These are phyloP conservation scores for Ranitomeya imitator DNA, from an alignment of 2,113 vertebrate species.

Conservation along the genomic window DNA sequence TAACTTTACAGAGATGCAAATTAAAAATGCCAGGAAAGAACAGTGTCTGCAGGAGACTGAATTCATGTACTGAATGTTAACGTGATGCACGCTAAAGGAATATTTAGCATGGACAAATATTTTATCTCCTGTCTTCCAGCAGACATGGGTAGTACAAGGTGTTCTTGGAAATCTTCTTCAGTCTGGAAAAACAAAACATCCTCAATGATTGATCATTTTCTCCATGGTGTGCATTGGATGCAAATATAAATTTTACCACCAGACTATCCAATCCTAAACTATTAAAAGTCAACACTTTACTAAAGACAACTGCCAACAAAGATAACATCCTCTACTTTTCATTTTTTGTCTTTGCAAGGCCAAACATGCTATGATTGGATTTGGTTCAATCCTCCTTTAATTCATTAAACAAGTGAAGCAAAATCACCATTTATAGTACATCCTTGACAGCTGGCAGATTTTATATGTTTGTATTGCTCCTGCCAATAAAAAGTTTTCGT, in stretches of 20 bases:
- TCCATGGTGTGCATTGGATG: conserved; percentile 44
- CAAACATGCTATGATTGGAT: conserved; percentile 90
- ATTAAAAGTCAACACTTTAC: conserved; percentile 70
- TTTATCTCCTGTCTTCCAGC: conserved; percentile 55
- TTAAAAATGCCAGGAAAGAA: conserved; percentile 38
- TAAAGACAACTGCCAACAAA: conserved; percentile 72
- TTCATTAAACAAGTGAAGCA: conserved; percentile 84
- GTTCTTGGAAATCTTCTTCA: conserved; percentile 48
- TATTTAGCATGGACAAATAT: conserved; percentile 52
- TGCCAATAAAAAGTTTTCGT: conserved; percentile 76
- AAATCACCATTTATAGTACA: conserved; percentile 85
- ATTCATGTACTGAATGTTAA: conserved; percentile 50
- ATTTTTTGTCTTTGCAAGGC: conserved; percentile 80
- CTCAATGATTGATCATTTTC: conserved; percentile 45
- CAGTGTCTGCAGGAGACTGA: conserved; percentile 23
- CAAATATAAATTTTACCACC: conserved; percentile 44
- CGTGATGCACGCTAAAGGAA: conserved; percentile 46
- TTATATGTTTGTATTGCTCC: conserved; percentile 75
- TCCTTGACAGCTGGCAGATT: conserved; percentile 83
- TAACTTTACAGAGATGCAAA: conserved; percentile 29
- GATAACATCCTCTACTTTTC: conserved; percentile 73
- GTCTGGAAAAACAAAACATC: conserved; percentile 42
- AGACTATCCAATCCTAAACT: conserved; percentile 42
- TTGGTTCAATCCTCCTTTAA: conserved; percentile 82
- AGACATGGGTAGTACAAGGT: conserved; percentile 37